Evolutionary conservation across 2,113 vertebrate genomes (phyloP).

Genomic region (Cololabis saira): DNA sequence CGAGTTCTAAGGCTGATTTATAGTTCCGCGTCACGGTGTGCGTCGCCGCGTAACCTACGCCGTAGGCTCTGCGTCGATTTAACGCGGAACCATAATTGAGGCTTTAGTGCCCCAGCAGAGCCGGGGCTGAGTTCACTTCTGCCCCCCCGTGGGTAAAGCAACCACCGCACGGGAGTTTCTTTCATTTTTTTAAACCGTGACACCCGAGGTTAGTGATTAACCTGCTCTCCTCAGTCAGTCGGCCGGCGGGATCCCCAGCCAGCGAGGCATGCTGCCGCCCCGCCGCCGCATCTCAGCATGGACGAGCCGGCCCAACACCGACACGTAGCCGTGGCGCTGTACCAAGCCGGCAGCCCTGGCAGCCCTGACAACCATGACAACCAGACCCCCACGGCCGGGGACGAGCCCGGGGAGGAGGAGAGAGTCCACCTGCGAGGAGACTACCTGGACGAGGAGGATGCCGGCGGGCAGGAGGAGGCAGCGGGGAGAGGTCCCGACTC

Average conservation of each 20-base stretch:
- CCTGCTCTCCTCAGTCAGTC: slow-evolving; percentile 50
- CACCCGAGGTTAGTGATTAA: slow-evolving; percentile 78
- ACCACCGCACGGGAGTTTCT: slow-evolving; percentile 35
- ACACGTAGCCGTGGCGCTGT: slow-evolving; percentile 63
- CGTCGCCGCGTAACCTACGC: no score
- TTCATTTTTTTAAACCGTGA: no score
- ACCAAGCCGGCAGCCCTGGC: slow-evolving; percentile 66
- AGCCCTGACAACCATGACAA: no score
- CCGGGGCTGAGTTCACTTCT: slow-evolving; percentile 17
- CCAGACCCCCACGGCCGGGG: background rate
- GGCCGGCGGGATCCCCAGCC: no score
- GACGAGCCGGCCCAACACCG: no score
- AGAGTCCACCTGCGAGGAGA: slow-evolving; percentile 32
- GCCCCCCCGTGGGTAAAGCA: slow-evolving; percentile 68
- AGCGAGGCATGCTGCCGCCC: slow-evolving; percentile 74
- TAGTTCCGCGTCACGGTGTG: no score
- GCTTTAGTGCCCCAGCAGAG: slow-evolving; percentile 54
- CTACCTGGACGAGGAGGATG: slow-evolving; percentile 8
- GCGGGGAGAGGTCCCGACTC: background rate
- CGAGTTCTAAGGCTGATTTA: no score
- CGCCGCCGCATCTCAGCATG: slow-evolving; percentile 73
- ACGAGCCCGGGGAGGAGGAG: slow-evolving; percentile 49
- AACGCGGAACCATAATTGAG: no score
- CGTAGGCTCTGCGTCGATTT: no score
- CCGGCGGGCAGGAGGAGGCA: slow-evolving; percentile 1